Conservation (phyloP, 2,797 vertebrate genomes). For the Scyliorhinus canicula region DNA sequence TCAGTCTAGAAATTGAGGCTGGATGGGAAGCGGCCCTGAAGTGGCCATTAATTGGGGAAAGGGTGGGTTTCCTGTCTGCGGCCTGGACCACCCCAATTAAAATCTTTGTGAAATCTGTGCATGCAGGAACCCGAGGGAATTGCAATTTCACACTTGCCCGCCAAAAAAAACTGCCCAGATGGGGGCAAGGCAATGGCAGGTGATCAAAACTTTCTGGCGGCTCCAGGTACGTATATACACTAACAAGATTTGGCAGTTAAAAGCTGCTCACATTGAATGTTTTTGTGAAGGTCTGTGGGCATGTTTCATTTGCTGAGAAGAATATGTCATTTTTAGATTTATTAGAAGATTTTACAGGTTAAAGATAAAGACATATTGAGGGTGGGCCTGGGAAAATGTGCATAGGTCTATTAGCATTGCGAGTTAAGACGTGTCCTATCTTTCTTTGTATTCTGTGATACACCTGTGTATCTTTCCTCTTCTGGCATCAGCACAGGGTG, state of each 20-base stretch:
- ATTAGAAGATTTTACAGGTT: not conserved
- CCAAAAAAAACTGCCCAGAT: no score
- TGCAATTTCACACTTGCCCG: no score
- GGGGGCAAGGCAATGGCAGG: no score
- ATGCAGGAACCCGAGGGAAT: no score
- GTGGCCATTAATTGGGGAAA: no score
- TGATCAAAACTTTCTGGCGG: no score
- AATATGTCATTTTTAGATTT: not conserved
- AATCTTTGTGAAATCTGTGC: no score
- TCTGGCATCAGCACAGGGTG: not conserved
- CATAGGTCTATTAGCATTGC: not conserved
- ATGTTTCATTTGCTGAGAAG: not conserved
- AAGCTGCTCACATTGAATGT: not conserved
- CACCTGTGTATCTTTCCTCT: not conserved
- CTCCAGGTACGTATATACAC: not conserved
- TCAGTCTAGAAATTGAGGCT: no score
- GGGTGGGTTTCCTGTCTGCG: no score
- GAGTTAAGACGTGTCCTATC: not conserved
- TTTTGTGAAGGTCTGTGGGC: not conserved
- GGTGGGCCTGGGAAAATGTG: not conserved
- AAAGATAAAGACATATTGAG: not conserved
- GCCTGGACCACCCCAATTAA: no score
- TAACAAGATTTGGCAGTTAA: not conserved
- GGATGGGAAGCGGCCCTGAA: no score
- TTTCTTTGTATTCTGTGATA: not conserved